These are phyloP conservation scores for Camponotus fellah DNA, from an alignment of 2,888 invertebrate genomes.

Conservation along the genomic window DNA sequence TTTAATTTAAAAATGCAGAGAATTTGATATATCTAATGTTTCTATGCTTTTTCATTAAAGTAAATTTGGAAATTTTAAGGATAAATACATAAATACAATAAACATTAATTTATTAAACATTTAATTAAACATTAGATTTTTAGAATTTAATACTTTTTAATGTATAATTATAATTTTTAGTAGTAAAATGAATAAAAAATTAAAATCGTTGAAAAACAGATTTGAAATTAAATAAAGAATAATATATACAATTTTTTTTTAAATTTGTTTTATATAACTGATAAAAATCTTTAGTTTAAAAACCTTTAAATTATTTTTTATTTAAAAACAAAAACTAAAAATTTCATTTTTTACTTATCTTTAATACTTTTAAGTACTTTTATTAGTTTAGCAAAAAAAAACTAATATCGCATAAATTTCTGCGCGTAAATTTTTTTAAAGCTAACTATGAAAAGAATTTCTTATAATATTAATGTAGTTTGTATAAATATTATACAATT, in stretches of 20 bases:
- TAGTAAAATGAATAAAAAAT: too few species aligned
- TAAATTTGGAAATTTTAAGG: background rate
- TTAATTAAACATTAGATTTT: background rate
- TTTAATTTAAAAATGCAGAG: too few species aligned
- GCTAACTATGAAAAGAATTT: background rate
- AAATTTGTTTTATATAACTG: too few species aligned
- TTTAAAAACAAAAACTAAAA: too few species aligned
- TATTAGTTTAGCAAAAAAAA: background rate
- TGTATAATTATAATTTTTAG: background rate
- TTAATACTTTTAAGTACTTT: too few species aligned
- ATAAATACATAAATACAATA: background rate
- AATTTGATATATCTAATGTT: too few species aligned
- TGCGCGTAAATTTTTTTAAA: background rate
- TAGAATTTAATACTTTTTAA: background rate
- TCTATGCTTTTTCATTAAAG: background rate
- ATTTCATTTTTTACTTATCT: too few species aligned
- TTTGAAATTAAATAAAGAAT: too few species aligned
- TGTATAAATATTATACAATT: background rate
- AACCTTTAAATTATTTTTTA: too few species aligned
- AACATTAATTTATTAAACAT: background rate
- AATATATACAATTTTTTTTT: too few species aligned
- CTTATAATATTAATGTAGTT: background rate
- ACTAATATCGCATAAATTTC: background rate
- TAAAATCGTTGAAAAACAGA: too few species aligned
- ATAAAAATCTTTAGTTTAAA: too few species aligned